A percentile compares a stretch with the other conserved stretches of the same genome.
These are phyloP conservation scores for Hirtodrosophila trivittata DNA, from an alignment of 2,888 invertebrate genomes.

Conservation along the genomic window DNA sequence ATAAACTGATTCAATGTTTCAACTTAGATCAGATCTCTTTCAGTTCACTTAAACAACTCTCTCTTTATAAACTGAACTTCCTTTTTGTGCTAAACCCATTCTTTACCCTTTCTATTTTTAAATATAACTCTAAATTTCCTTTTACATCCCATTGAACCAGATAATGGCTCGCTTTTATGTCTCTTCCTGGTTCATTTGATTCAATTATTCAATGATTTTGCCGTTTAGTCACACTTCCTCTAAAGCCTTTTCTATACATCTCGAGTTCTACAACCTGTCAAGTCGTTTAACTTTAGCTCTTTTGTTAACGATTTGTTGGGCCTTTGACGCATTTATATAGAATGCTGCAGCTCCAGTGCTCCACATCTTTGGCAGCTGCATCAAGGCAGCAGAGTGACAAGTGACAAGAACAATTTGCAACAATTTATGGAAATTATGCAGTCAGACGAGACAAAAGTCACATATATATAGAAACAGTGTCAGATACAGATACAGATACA, in stretches of 20 bases:
- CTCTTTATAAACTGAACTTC: no score
- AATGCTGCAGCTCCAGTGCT: constrained; percentile 14
- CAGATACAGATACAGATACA: constrained; percentile 12
- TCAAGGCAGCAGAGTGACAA: constrained; percentile 45
- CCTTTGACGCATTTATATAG: constrained; percentile 13
- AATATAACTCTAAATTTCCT: no score
- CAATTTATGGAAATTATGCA: constrained; percentile 73
- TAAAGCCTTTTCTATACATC: not conserved
- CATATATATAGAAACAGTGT: not conserved
- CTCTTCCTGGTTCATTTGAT: constrained; percentile 17
- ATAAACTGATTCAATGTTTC: no score
- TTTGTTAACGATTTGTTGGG: constrained; percentile 17
- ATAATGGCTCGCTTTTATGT: not conserved
- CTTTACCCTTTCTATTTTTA: no score
- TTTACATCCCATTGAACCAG: no score
- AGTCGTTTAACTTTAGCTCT: constrained; percentile 21
- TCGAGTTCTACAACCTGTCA: constrained; percentile 17
- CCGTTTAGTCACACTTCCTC: constrained; percentile 33
- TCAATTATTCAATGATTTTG: constrained; percentile 25
- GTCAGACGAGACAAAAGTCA: constrained; percentile 29
- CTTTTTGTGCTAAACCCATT: no score
- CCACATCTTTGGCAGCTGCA: no score
- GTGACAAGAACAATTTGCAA: constrained; percentile 62
- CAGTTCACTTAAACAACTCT: no score
- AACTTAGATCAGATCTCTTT: no score